Conservation (phyloP, 2,888 invertebrate species). For the Mythimna albipuncta region DNA sequence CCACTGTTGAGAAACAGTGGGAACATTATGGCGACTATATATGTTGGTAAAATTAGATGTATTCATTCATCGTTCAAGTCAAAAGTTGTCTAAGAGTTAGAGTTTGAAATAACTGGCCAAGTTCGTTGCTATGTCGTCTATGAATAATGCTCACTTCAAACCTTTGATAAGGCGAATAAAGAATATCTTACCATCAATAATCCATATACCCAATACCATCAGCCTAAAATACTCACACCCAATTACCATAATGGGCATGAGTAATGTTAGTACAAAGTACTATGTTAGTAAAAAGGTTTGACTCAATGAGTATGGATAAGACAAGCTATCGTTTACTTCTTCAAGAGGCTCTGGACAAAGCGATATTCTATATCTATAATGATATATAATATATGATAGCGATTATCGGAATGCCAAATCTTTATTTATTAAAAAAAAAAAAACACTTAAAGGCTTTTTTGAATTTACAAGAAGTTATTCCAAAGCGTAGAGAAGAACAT, state of each 20-base stretch:
- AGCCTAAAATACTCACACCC: slow-evolving; percentile 44
- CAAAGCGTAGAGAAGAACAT: no score
- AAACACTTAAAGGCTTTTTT: no score
- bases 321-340: slow-evolving; percentile 2
- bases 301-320: slow-evolving; percentile 21
- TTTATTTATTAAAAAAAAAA: no score
- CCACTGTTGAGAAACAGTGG: no score
- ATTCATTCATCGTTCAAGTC: no score
- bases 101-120: no score
- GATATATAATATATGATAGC: background rate
- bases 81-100: no score
- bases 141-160: slow-evolving; percentile 7
- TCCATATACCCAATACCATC: slow-evolving; percentile 15
- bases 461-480: no score
- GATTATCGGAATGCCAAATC: background rate
- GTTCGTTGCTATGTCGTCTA: background rate
- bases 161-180: background rate
- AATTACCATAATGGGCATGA: slow-evolving; percentile 52
- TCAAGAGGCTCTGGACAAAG: no score
- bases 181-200: slow-evolving; percentile 25
- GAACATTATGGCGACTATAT: no score
- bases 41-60: no score
- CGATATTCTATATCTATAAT: background rate
- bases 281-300: slow-evolving; percentile 37
- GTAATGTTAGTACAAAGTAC: slow-evolving; percentile 38